A percentile compares a stretch with the other conserved stretches of the same genome.
These are phyloP conservation scores for Falco cherrug DNA, from an alignment of 2,797 vertebrate species.

Conservation along the genomic window DNA sequence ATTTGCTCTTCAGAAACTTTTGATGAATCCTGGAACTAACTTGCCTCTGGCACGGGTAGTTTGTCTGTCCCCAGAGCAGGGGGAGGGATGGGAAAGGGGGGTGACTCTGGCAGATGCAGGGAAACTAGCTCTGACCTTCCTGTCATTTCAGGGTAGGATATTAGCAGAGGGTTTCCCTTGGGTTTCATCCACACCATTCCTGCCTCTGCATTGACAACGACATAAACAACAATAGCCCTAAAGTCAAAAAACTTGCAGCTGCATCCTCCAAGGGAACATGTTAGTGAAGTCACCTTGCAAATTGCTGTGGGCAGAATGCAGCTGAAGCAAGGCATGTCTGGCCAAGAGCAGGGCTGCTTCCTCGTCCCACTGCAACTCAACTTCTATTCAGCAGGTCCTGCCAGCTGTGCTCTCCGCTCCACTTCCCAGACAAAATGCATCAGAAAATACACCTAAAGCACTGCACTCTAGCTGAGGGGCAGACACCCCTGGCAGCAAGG, in stretches of 20 bases:
- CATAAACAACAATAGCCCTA: not conserved
- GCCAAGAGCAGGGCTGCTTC: not conserved
- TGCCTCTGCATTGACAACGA: not conserved
- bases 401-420: not conserved
- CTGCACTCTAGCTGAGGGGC: not conserved
- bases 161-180: conserved; percentile 8
- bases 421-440: not conserved
- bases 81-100: conserved; percentile 52
- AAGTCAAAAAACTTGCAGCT: not conserved
- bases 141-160: not conserved
- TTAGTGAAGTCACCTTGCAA: not conserved
- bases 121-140: conserved; percentile 24
- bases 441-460: not conserved
- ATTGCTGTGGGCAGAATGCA: not conserved
- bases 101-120: not conserved
- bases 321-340: not conserved
- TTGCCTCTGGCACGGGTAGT: not conserved
- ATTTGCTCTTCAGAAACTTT: not conserved
- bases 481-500: not conserved
- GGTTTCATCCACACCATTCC: conserved; percentile 9
- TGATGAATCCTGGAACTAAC: conserved; percentile 8
- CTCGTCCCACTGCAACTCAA: not conserved
- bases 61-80: conserved; percentile 31
- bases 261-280: not conserved
- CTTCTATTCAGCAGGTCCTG: not conserved